Percentiles rank a stretch among this genome's conserved stretches.
Conservation (phyloP, 2,888 invertebrate species). For the Caenorhabditis sp. region DNA sequence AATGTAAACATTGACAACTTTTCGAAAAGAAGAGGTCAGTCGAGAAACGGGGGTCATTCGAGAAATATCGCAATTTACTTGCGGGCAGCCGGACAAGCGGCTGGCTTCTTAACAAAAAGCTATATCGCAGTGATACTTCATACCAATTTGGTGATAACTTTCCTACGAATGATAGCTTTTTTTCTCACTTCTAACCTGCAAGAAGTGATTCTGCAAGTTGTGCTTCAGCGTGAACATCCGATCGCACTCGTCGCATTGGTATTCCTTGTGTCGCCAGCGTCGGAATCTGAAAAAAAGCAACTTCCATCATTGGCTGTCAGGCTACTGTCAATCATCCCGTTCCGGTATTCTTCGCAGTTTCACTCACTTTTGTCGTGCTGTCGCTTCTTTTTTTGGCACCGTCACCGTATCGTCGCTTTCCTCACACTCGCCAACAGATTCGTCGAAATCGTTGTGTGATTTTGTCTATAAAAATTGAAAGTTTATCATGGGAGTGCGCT, state of each 20-base stretch:
- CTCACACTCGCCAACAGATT: slow-evolving; percentile 14
- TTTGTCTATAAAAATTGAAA: slow-evolving; percentile 29
- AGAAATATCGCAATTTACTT: no score
- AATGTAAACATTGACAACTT: background rate
- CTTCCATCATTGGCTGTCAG: background rate
- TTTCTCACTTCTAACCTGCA: slow-evolving; percentile 38
- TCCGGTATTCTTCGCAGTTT: no score
- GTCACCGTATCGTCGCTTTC: slow-evolving; percentile 19
- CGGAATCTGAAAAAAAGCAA: slow-evolving; percentile 58
- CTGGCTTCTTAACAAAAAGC: no score
- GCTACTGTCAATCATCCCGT: slow-evolving; percentile 37
- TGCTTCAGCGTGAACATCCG: slow-evolving; percentile 76
- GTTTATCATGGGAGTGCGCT: background rate
- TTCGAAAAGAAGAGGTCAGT: no score
- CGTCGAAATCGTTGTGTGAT: slow-evolving; percentile 15
- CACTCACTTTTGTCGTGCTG: slow-evolving; percentile 19
- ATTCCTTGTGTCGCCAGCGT: slow-evolving; percentile 74
- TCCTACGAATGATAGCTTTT: no score
- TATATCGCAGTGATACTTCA: no score
- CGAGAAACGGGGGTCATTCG: no score
- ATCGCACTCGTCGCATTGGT: slow-evolving; percentile 75
- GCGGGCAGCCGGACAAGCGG: no score
- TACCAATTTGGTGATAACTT: no score
- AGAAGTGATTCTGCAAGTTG: slow-evolving; percentile 72
- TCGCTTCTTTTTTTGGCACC: slow-evolving; percentile 7